Percentiles rank a stretch among this genome's conserved stretches.
phyloP scores from a whole-genome alignment of 1,140 invertebrate genomes.

The Hermetia illucens region DNA sequence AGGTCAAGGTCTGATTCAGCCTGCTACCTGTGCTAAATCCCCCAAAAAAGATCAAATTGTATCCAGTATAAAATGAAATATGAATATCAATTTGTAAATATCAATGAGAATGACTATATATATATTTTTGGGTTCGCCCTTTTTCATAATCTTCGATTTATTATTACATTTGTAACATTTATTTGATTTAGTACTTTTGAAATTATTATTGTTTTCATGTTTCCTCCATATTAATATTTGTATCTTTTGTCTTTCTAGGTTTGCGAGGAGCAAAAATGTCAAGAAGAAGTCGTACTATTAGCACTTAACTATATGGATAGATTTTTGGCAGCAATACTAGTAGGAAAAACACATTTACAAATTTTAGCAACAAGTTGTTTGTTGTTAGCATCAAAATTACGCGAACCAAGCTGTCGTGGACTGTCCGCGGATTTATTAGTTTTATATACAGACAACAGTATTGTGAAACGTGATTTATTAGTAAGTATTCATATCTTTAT shows the following conservation, averaged over 20 bases:
- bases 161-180: too few relatives aligned
- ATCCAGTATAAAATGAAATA: too few relatives aligned
- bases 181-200: background rate
- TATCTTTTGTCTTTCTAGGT: conserved; percentile 49
- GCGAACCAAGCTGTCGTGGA: conserved; percentile 56
- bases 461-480: conserved; percentile 66
- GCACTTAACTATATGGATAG: conserved; percentile 87
- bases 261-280: conserved; percentile 79
- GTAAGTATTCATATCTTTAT: conserved; percentile 49
- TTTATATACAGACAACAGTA: conserved; percentile 85
- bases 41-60: too few relatives aligned
- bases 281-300: conserved; percentile 82
- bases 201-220: conserved; percentile 3
- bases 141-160: too few relatives aligned
- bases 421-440: conserved; percentile 68
- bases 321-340: conserved; percentile 66
- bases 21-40: too few relatives aligned
- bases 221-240: conserved; percentile 1
- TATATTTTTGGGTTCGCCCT: too few relatives aligned
- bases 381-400: conserved; percentile 79
- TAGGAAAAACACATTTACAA: conserved; percentile 73
- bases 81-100: too few relatives aligned
- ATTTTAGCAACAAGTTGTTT: conserved; percentile 78
- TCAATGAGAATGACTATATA: too few relatives aligned
- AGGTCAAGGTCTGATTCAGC: too few relatives aligned